These are phyloP conservation scores for Drosophila ambigua DNA, from an alignment of 1,140 invertebrate species.

Conservation along the genomic window DNA sequence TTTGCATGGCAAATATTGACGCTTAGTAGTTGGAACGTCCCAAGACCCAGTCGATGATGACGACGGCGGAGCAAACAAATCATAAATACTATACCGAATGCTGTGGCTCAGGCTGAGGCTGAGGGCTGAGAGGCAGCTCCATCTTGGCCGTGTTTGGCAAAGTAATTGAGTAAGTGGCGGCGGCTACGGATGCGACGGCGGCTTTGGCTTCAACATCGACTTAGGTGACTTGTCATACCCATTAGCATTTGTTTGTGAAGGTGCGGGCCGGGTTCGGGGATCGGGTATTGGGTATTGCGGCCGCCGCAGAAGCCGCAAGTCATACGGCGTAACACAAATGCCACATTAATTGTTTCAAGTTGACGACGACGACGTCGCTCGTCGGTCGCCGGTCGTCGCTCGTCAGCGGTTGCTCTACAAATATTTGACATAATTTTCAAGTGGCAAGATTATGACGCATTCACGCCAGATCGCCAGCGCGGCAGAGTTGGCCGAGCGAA, in stretches of 20 bases:
- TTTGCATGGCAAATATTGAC: constrained; percentile 78
- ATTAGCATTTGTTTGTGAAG: constrained; percentile 81
- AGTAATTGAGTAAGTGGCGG: constrained; percentile 79
- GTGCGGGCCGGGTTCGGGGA: constrained; percentile 33
- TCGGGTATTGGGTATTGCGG: constrained; percentile 6
- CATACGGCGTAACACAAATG: constrained; percentile 77
- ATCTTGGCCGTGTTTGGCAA: constrained; percentile 68
- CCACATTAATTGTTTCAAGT: constrained; percentile 83
- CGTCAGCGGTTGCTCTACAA: constrained; percentile 54
- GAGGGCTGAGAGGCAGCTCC: constrained; percentile 40
- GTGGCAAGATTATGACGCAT: constrained; percentile 81
- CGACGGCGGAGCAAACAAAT: constrained; percentile 68
- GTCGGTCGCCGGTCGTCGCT: constrained; percentile 9
- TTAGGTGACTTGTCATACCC: constrained; percentile 71
- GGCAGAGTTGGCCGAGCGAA: too few relatives aligned
- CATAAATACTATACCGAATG: constrained; percentile 77
- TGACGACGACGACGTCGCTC: constrained; percentile 43
- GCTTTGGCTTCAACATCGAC: constrained; percentile 16
- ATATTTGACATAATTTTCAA: constrained; percentile 79
- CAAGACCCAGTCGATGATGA: constrained; percentile 32
- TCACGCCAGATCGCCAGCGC: constrained; percentile 58
- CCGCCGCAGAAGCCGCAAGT: constrained; percentile 75
- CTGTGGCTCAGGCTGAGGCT: constrained; percentile 1
- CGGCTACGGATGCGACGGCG: constrained; percentile 28
- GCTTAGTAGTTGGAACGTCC: constrained; percentile 66